These are phyloP conservation scores for Enoplosus armatus DNA, from an alignment of 2,797 vertebrate species.

Conservation along the genomic window DNA sequence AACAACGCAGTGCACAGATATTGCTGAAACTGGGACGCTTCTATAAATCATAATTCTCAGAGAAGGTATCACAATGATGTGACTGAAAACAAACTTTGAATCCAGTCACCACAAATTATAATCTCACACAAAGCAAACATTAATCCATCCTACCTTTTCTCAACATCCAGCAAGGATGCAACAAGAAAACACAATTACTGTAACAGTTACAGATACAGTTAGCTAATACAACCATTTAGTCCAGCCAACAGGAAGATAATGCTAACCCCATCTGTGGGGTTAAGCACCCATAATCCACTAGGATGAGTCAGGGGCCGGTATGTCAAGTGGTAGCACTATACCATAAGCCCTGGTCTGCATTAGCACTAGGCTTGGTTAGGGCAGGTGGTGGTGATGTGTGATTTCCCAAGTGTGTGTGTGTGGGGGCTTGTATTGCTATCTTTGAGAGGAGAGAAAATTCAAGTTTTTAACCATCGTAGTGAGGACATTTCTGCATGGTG, in stretches of 20 bases:
- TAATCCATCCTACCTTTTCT: slow-evolving; percentile 75
- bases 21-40: neutral
- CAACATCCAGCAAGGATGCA: slow-evolving; percentile 78
- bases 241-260: slow-evolving; percentile 45
- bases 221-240: slow-evolving; percentile 53
- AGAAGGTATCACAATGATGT: slow-evolving; percentile 9
- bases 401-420: slow-evolving; percentile 25
- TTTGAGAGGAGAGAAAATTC: neutral
- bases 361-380: slow-evolving; percentile 48
- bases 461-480: neutral
- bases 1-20: neutral
- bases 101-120: slow-evolving; percentile 24
- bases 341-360: slow-evolving; percentile 51
- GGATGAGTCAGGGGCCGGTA: slow-evolving; percentile 60
- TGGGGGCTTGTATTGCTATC: neutral
- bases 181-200: slow-evolving; percentile 76
- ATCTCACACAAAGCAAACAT: slow-evolving; percentile 53
- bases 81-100: slow-evolving; percentile 14
- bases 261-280: slow-evolving; percentile 44
- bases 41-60: neutral
- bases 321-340: slow-evolving; percentile 49
- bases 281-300: slow-evolving; percentile 72
- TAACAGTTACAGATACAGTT: slow-evolving; percentile 57
- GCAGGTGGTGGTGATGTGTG: slow-evolving; percentile 58
- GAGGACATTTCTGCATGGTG: neutral